A percentile compares a stretch with the other conserved stretches of the same genome.
Evolutionary conservation across 2,888 invertebrate species (phyloP).

Genomic region (Cataglyphis albicans): DNA sequence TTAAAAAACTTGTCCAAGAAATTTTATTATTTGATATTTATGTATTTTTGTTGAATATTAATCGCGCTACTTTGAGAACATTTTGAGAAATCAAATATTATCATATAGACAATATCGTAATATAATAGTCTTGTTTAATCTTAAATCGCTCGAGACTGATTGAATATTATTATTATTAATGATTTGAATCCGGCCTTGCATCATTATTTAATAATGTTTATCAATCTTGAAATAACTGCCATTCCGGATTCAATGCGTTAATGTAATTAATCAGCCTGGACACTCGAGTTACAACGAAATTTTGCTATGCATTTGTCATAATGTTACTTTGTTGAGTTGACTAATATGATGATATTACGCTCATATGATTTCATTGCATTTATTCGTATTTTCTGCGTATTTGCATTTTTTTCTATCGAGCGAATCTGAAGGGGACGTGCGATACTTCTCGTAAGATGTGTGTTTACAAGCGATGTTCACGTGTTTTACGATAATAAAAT

Average conservation of each 20-base stretch:
- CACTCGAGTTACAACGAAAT: not conserved
- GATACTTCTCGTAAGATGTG: constrained; percentile 4
- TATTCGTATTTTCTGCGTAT: not conserved
- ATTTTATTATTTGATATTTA: constrained; percentile 20
- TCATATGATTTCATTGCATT: constrained; percentile 34
- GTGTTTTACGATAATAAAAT: constrained; percentile 9
- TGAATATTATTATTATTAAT: constrained; percentile 14
- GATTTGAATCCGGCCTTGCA: constrained; percentile 31
- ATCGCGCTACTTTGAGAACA: not conserved
- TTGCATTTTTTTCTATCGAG: not conserved
- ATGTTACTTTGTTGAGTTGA: not conserved
- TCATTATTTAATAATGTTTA: constrained; percentile 24
- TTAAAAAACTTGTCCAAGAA: constrained; percentile 13
- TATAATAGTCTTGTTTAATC: not conserved
- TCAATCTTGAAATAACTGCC: constrained; percentile 38
- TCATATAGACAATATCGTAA: not conserved
- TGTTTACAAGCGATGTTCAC: constrained; percentile 9
- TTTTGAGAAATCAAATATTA: not conserved
- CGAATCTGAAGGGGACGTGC: not conserved
- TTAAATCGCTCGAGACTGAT: constrained; percentile 31
- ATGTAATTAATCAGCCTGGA: constrained; percentile 23
- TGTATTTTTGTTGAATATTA: constrained; percentile 27
- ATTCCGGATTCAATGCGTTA: constrained; percentile 31
- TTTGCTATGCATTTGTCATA: not conserved
- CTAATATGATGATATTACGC: not conserved